Base-by-base conservation (phyloP, 2,113 vertebrate genomes). In the Thamnophis sirtalis region DNA sequence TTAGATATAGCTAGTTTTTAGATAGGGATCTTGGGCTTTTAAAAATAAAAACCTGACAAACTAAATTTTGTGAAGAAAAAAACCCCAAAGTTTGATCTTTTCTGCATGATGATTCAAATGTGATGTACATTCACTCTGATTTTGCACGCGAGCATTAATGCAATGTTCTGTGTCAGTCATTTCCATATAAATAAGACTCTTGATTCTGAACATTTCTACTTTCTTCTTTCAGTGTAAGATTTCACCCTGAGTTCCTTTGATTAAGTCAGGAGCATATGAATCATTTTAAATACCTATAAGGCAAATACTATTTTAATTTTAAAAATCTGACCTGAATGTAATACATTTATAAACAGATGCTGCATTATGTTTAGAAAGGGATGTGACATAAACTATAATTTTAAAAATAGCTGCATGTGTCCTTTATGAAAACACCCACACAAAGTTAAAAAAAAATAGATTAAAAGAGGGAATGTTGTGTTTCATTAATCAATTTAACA, bases 391-490 rank as follows among this genome's bases (percentile, higher is more conserved):
- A 85, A 93, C 9, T 33, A 90, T 5, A 58, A 28, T 0, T 91
- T 19, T 60, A 84, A 9, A 89, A 53, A 73, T 5, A 85, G 87
- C 24, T 92, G 53, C 90, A 93, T 51, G 10, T 2, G 86, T 5
- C 58, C 89, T 92, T 93, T 91, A 93, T 80, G 50, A 94, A 89
- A 8, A 92, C 54, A 38, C 4, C 43, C 92, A 88, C 43, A 55
- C 89, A 89, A 54, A 26, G 17, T 56, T 96, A 0, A 4, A 87
- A 95, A 95, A 89, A 95, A 90, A 68, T 93, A 95, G 89, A 93
- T 88, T 84, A 93, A 13, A 87, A 26, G 33, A 93, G 4, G 7
- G 88, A 60, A 94, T 91, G 28, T 26, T 60, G 28, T 89, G 91
- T 58, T 89, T 93, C 50, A 89, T 86, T 19, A 87, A 92, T 90